Evolutionary conservation across 2,888 invertebrate species (phyloP).

Genomic region (Drosophila putrida): DNA sequence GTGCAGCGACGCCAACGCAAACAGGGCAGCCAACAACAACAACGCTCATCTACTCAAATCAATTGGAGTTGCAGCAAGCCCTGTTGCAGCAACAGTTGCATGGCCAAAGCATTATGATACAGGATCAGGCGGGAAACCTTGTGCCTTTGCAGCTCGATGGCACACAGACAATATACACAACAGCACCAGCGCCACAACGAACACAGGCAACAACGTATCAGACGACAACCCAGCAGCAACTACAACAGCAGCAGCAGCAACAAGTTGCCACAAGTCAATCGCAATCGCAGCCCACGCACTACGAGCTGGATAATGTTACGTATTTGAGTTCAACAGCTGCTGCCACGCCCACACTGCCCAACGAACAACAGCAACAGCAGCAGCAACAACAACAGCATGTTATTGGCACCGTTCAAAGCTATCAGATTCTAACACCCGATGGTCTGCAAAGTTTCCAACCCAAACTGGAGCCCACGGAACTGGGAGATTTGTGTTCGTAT

Average conservation of each 20-base stretch:
- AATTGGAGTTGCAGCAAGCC: constrained; percentile 84
- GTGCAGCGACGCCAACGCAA: constrained; percentile 59
- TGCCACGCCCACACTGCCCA: constrained; percentile 72
- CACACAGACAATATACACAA: constrained; percentile 81
- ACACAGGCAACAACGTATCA: constrained; percentile 63
- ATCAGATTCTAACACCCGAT: constrained; percentile 84
- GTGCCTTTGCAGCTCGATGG: constrained; percentile 83
- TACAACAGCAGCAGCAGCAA: constrained; percentile 62
- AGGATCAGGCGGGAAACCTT: constrained; percentile 83
- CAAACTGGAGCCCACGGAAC: constrained; percentile 69
- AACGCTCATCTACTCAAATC: constrained; percentile 84
- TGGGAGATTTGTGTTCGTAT: constrained; percentile 83
- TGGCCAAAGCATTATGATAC: constrained; percentile 84
- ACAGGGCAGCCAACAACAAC: constrained; percentile 64
- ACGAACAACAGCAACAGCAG: constrained; percentile 74
- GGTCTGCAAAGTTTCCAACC: constrained; percentile 83
- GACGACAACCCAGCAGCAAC: constrained; percentile 69
- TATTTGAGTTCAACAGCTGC: constrained; percentile 80
- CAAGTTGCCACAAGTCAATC: constrained; percentile 57
- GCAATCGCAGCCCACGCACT: constrained; percentile 76
- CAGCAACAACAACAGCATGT: constrained; percentile 75
- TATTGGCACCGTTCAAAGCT: constrained; percentile 84
- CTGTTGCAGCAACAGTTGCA: constrained; percentile 83
- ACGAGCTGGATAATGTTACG: constrained; percentile 83
- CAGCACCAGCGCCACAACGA: constrained; percentile 62